Evolutionary conservation across 64 coral and sea anemone species (phyloP).

Genomic region (Dendronephthya gigantea): DNA sequence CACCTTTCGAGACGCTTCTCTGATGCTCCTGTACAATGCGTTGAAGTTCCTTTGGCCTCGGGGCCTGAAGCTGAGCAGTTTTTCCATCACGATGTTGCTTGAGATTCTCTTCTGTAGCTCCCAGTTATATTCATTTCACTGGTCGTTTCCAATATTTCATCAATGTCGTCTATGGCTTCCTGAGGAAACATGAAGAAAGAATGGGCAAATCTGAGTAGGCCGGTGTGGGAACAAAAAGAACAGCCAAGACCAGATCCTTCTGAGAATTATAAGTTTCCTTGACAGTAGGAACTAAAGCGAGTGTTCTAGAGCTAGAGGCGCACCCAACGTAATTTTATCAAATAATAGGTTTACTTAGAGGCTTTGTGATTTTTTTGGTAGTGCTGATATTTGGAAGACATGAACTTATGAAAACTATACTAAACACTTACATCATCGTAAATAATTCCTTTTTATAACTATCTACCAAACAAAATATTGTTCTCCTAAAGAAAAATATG

Average conservation of each 20-base stretch:
- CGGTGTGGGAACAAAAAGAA: too few species aligned
- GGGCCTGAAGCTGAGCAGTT: slow-evolving; percentile 78
- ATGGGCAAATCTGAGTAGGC: neutral
- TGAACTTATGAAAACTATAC: too few species aligned
- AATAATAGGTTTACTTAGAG: too few species aligned
- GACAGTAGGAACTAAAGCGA: neutral
- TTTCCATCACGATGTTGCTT: slow-evolving; percentile 32
- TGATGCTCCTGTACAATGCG: slow-evolving; percentile 82
- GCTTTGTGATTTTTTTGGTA: too few species aligned
- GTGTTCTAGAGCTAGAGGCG: neutral
- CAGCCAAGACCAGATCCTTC: too few species aligned
- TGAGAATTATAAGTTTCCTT: too few species aligned
- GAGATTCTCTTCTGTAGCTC: slow-evolving; percentile 66
- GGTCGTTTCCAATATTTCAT: slow-evolving; percentile 75
- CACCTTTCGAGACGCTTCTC: neutral
- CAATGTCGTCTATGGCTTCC: slow-evolving; percentile 87
- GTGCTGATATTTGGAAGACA: too few species aligned
- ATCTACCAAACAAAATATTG: slow-evolving; percentile 88
- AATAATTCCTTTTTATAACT: slow-evolving; percentile 80
- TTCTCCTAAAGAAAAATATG: slow-evolving; percentile 51
- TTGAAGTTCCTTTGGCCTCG: slow-evolving; percentile 87
- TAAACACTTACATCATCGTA: slow-evolving; percentile 82
- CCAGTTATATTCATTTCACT: too few species aligned
- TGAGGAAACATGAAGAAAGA: neutral
- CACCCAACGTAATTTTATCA: too few species aligned